phyloP scores from a whole-genome alignment of 2,797 vertebrate species.

The Ceryle rudis region DNA sequence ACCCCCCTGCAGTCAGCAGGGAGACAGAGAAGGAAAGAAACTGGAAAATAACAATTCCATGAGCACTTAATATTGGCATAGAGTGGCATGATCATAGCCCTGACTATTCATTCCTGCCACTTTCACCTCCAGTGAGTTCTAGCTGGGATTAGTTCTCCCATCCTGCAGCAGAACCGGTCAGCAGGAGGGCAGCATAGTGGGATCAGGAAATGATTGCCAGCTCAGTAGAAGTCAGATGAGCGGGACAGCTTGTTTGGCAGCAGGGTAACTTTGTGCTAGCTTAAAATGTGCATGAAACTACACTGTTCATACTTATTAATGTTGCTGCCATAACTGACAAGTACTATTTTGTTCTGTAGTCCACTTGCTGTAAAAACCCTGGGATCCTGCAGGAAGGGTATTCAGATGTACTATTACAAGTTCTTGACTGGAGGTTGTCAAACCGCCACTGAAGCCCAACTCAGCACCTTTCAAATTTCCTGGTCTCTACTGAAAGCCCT shows the following conservation, averaged over 20 bases:
- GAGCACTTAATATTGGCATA: neutral
- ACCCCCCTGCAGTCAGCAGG: too few relatives aligned
- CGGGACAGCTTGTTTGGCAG: neutral
- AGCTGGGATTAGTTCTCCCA: neutral
- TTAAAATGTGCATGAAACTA: neutral
- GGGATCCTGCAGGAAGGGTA: neutral
- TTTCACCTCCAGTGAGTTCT: neutral
- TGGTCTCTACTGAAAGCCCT: neutral
- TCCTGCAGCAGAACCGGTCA: neutral
- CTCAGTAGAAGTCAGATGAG: neutral
- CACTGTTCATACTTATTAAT: accelerated
- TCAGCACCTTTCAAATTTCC: neutral
- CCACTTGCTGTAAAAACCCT: neutral
- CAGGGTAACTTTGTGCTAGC: neutral
- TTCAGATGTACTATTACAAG: neutral
- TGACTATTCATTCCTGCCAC: neutral
- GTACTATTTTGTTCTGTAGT: neutral
- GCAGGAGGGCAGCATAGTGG: accelerated
- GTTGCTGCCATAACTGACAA: neutral
- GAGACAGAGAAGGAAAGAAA: neutral
- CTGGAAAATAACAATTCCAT: neutral
- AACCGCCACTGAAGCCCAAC: neutral
- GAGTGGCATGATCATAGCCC: neutral
- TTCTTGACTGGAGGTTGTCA: neutral
- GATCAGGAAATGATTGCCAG: neutral